Evolutionary conservation across 2,797 vertebrate species (phyloP), one percentile per base, ranked within the genome.

Genomic region (Chiloscyllium punctatum): DNA sequence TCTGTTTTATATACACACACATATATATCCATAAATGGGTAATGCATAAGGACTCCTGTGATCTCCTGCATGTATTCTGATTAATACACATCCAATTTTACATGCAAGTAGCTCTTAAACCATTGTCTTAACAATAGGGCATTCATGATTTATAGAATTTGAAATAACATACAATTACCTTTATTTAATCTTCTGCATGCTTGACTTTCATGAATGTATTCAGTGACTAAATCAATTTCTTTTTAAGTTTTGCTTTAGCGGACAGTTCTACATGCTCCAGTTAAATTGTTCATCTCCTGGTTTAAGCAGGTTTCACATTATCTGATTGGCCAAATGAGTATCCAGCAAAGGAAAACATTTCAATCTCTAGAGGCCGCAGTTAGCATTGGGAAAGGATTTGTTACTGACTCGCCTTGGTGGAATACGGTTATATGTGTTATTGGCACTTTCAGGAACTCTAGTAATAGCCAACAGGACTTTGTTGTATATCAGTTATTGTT

Each of bases 51-150:
- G 3, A 91, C 57, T 91, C 88, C 27, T 21, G 62, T 91, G 62
- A n/a, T 57, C 51, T 33, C 6, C 94, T 51, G 71, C 11, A 9
- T 42, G 71, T 25, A 21, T 42, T n/a, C n/a, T 7, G 18, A 92
- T 68, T 69, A 69, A 57, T 95, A 74, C 42, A 95, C 94, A 53
- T 95, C 71, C 30, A 95, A 51, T 95, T 74, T 77, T 72, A 77
- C 94, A 95, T 95, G 94, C 94, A 95, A 57, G n/a, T 72, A 53
- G 18, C 30, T 53, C 72, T 18, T 53, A 95, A 77, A 77, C 69
- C 69, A 77, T 21, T 57, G 42, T 57, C 30, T 33, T 51, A 51
- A 51, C 42, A 71, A 23, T 21, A 69, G 90, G 90, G 66, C 90
- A 92, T 92, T 42, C 90, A 42, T 69, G 53, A n/a, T 53, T n/a